phyloP scores from a whole-genome alignment of 1,140 invertebrate species.

The Aleiodes sp. region DNA sequence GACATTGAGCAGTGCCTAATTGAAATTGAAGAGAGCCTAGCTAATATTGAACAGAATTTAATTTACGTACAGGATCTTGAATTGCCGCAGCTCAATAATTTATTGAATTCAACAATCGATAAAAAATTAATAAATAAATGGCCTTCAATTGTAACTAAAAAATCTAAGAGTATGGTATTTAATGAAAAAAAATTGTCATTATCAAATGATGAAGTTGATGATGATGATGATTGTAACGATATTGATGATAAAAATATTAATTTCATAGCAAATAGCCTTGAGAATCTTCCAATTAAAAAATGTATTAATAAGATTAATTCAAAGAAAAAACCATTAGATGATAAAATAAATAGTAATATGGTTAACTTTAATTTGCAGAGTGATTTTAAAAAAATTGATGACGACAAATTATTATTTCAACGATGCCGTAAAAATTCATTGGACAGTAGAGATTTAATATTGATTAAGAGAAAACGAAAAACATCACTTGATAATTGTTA shows the following conservation, averaged over 20 bases:
- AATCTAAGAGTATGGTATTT: constrained; percentile 2
- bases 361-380: constrained; percentile 45
- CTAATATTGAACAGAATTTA: constrained; percentile 55
- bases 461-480: constrained; percentile 31
- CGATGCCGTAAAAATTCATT: constrained; percentile 39
- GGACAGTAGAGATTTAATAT: constrained; percentile 44
- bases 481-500: constrained; percentile 41
- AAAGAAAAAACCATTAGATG: constrained; percentile 24
- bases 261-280: constrained; percentile 49
- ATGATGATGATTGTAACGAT: no score
- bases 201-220: constrained; percentile 7
- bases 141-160: constrained; percentile 6
- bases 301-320: constrained; percentile 34
- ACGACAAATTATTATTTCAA: constrained; percentile 31
- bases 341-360: neutral
- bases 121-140: neutral
- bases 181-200: constrained; percentile 4
- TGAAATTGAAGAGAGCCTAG: constrained; percentile 53
- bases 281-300: constrained; percentile 39
- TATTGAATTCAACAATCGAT: constrained; percentile 32
- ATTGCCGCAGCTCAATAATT: constrained; percentile 50
- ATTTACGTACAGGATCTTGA: constrained; percentile 53
- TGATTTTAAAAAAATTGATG: neutral
- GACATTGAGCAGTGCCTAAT: constrained; percentile 56
- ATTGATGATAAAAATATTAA: no score